These are phyloP conservation scores for Adelphocoris suturalis DNA, from an alignment of 2,888 invertebrate genomes.

Conservation along the genomic window DNA sequence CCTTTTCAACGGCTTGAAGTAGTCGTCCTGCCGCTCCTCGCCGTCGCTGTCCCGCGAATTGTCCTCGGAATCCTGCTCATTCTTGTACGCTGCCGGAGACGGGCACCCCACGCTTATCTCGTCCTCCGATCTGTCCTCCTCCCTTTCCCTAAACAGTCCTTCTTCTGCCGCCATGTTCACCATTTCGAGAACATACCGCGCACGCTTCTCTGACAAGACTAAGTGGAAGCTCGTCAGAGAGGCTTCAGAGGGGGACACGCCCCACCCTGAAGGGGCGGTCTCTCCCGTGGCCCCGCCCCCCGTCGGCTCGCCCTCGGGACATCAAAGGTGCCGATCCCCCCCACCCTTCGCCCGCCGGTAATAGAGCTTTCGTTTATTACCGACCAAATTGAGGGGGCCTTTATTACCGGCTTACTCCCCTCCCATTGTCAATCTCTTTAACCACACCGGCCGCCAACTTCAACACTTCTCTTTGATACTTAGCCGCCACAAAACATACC, in stretches of 20 bases:
- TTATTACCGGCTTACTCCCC: slow-evolving; percentile 49
- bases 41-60: slow-evolving; percentile 76
- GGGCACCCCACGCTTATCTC: slow-evolving; percentile 91
- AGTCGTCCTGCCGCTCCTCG: slow-evolving; percentile 82
- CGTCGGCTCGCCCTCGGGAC: background rate
- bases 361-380: slow-evolving; percentile 71
- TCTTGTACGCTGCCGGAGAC: slow-evolving; percentile 79
- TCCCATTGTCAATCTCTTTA: slow-evolving; percentile 69
- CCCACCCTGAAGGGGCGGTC: slow-evolving; percentile 43
- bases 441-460: slow-evolving; percentile 67
- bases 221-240: slow-evolving; percentile 24
- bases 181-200: slow-evolving; percentile 73
- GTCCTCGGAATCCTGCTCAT: slow-evolving; percentile 77
- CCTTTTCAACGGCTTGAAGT: slow-evolving; percentile 89
- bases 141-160: slow-evolving; percentile 70
- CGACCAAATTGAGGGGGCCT: slow-evolving; percentile 66
- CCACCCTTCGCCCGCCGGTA: slow-evolving; percentile 55
- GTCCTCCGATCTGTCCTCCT: slow-evolving; percentile 80
- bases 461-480: slow-evolving; percentile 66
- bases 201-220: slow-evolving; percentile 70
- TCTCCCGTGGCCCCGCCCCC: background rate
- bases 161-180: slow-evolving; percentile 72
- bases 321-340: slow-evolving; percentile 62
- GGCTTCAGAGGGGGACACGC: slow-evolving; percentile 29
- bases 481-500: slow-evolving; percentile 66